A percentile compares a stretch with the other conserved stretches of the same genome.
phyloP scores from a whole-genome alignment of 1,140 invertebrate genomes.

The Aphidius ervi region DNA sequence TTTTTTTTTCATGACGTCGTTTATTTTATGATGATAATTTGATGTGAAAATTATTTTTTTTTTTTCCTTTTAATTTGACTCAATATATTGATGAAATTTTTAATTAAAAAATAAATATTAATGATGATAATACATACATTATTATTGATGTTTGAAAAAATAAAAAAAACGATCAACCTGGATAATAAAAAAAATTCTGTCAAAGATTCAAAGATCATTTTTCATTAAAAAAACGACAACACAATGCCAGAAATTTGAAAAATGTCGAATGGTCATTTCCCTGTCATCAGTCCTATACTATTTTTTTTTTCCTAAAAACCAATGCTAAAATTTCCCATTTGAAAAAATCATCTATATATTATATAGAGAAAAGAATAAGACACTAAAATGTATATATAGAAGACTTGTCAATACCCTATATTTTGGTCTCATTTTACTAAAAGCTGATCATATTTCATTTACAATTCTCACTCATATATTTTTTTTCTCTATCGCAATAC shows the following conservation, averaged over 20 bases:
- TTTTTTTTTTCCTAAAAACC: no score
- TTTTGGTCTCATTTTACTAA: slow-evolving; percentile 51
- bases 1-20: no score
- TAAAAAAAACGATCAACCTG: slow-evolving; percentile 12
- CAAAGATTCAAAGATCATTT: slow-evolving; percentile 17
- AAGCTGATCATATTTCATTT: slow-evolving; percentile 51
- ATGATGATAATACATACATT: no score
- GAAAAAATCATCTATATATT: no score
- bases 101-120: no score
- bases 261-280: slow-evolving; percentile 38
- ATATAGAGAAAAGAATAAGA: slow-evolving; percentile 8
- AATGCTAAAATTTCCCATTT: no score
- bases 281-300: background rate
- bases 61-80: no score
- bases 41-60: no score
- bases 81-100: no score
- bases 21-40: no score
- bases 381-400: slow-evolving; percentile 7
- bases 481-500: slow-evolving; percentile 31
- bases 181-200: slow-evolving; percentile 3
- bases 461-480: slow-evolving; percentile 38
- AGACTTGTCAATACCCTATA: slow-evolving; percentile 37
- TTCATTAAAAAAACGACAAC: slow-evolving; percentile 19
- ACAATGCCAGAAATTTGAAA: slow-evolving; percentile 12
- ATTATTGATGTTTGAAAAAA: no score